These are phyloP conservation scores for Eublepharis macularius DNA, from an alignment of 2,113 vertebrate species.

Conservation along the genomic window DNA sequence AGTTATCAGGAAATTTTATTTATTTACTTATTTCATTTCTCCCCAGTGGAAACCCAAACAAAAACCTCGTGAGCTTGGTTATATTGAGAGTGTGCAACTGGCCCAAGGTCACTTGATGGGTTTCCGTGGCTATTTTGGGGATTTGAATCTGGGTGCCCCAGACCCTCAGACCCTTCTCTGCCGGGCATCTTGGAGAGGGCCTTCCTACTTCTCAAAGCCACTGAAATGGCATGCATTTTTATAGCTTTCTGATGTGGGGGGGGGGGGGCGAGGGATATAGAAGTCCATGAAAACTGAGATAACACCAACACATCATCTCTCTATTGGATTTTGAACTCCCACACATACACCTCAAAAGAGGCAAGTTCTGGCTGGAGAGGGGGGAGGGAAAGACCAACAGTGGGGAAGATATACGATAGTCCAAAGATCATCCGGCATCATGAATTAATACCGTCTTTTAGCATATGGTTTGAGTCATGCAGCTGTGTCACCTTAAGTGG, in stretches of 20 bases:
- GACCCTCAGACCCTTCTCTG: too few species aligned
- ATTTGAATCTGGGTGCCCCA: too few species aligned
- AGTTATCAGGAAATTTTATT: too few species aligned
- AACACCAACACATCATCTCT: background rate
- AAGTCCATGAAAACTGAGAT: constrained; percentile 25
- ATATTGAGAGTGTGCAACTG: too few species aligned
- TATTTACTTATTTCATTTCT: too few species aligned
- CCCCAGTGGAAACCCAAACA: too few species aligned
- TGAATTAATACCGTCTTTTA: constrained; percentile 28
- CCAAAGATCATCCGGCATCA: constrained; percentile 30
- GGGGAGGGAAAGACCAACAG: constrained; percentile 3
- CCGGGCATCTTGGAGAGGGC: too few species aligned
- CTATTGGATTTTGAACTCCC: constrained; percentile 7
- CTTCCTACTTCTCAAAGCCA: constrained; percentile 2
- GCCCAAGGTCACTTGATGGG: too few species aligned
- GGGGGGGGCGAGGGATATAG: too few species aligned
- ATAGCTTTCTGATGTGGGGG: background rate
- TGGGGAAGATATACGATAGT: constrained; percentile 17
- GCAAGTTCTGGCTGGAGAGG: background rate
- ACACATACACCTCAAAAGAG: background rate
- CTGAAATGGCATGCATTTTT: background rate
- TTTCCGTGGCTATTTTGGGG: too few species aligned
- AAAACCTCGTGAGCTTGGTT: too few species aligned
- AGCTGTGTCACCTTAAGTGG: constrained; percentile 42
- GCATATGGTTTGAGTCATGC: background rate